Base-by-base conservation (phyloP, 1,140 invertebrate species). In the Brachionus manjavacas region DNA sequence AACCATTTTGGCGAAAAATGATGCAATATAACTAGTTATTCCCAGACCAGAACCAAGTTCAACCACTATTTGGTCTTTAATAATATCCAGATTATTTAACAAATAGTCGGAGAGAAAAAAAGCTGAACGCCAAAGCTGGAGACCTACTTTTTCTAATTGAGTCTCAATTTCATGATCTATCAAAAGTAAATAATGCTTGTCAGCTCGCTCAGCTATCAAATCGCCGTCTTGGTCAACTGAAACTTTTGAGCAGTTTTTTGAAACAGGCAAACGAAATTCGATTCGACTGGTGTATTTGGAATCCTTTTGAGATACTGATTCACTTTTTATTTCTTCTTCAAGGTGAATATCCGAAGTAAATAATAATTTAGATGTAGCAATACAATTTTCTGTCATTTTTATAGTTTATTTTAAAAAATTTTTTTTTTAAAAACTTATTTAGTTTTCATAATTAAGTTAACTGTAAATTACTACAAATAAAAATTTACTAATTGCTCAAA, bases 81-180 rank as follows among this genome's bases (percentile, higher is more conserved):
- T 20, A 1, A 76, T 14, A 14, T 49, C 20, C 6, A 49, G 46
- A 49, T 76, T 76, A 52, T 76, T 76, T 28, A 76, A 14, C 11
- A 76, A 49, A 76, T 76, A 76, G 28, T 76, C 72, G 9, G 41
- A 14, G 9, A 76, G 43, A 49, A 49, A 76, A 49, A 76, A 76
- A 76, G n/a, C 11, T 23, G 72, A 76, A 20, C 72, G 72, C 72
- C 72, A 76, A 8, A 76, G 31, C 46, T 76, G 72, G 25, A 76
- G 25, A 1, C 72, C 72, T 6, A 76, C 72, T 49, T 76, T 46
- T 49, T 76, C 41, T 11, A 76, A 76, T 49, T 76, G 46, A 28
- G 72, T 76, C 49, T 76, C 11, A 28, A 20, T 76, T 76, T 76
- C 72, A 76, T 76, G 72, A 25, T 76, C 41, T 9, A 76, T 76